Evolutionary conservation across 2,797 vertebrate species (phyloP), one percentile per base, ranked within the genome.

Genomic region (Lepilemur ruficaudatus): DNA sequence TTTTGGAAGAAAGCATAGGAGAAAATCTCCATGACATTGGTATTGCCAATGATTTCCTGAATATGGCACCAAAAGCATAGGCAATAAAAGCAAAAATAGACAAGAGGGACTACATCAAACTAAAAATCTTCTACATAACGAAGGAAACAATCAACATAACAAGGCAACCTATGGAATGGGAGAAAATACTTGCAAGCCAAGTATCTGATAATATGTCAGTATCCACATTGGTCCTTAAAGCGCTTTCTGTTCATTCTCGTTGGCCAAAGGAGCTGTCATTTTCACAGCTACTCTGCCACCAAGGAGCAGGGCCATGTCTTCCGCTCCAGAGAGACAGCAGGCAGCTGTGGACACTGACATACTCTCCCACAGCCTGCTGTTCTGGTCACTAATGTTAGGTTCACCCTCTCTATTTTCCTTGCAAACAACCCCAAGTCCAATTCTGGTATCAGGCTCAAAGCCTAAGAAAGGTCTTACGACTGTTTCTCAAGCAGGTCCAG

Each of bases 1-100:
- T 52, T 23, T 25, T 63, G 46, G 25, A 72, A 93, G 85, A 38
- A 93, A 84, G 84, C 43, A 76, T 5, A 65, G 70, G 72, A 25
- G 52, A 48, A 67, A 55, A 84, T 0, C 46, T 38, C 72, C 30
- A 32, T 57, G 30, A 72, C 70, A 84, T 46, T 32, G 12, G 23
- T 32, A 20, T 38, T 57, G 55, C 9, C 55, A 32, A 35, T n/a
- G 55, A 46, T 20, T 55, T 63, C 81, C 46, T 63, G 35, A 32
- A 41, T 65, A 14, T 11, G 35, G 30, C 32, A 79, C 59, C 91
- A 93, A 63, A 83, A 46, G 6, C 1, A 38, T 32, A 63, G 61
- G 32, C 38, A 89, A 55, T 38, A 84, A 63, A 89, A 70, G 52
- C 13, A 72, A 63, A 63, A 79, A 25, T 30, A 84, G 85, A 46